A percentile compares a stretch with the other conserved stretches of the same genome.
These are phyloP conservation scores for Paramisgurnus dabryanus DNA, from an alignment of 2,113 vertebrate genomes.

Conservation along the genomic window DNA sequence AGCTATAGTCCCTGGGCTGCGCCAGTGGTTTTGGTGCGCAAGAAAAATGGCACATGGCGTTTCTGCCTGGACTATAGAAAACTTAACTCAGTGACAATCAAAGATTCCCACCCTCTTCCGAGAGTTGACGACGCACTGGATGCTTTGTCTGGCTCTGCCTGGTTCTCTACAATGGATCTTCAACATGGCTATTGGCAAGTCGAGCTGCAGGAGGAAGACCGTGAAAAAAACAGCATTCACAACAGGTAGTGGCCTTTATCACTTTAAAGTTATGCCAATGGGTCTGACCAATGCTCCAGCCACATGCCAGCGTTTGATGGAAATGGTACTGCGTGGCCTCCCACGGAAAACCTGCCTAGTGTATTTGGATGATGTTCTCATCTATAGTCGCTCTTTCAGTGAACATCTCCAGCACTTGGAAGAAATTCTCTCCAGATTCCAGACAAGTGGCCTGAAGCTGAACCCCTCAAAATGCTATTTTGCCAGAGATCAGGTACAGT, in stretches of 20 bases:
- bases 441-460: conserved; percentile 32
- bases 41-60: conserved; percentile 42
- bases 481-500: background rate
- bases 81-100: conserved; percentile 42
- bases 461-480: conserved; percentile 6
- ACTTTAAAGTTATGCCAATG: conserved; percentile 47
- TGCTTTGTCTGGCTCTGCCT: conserved; percentile 43
- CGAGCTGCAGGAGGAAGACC: conserved; percentile 24
- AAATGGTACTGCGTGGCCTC: conserved; percentile 42
- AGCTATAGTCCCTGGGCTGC: conserved; percentile 44
- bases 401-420: conserved; percentile 15
- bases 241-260: conserved; percentile 37
- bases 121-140: conserved; percentile 38
- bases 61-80: conserved; percentile 48
- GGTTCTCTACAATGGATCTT: conserved; percentile 41
- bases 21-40: conserved; percentile 39
- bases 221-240: conserved; percentile 47
- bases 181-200: conserved; percentile 21
- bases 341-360: conserved; percentile 36
- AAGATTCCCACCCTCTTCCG: conserved; percentile 45
- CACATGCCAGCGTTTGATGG: conserved; percentile 47
- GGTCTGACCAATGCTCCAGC: conserved; percentile 40
- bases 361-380: conserved; percentile 31
- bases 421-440: conserved; percentile 25
- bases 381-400: background rate